Conservation (phyloP, 2,888 invertebrate genomes). For the Maniola hyperantus region DNA sequence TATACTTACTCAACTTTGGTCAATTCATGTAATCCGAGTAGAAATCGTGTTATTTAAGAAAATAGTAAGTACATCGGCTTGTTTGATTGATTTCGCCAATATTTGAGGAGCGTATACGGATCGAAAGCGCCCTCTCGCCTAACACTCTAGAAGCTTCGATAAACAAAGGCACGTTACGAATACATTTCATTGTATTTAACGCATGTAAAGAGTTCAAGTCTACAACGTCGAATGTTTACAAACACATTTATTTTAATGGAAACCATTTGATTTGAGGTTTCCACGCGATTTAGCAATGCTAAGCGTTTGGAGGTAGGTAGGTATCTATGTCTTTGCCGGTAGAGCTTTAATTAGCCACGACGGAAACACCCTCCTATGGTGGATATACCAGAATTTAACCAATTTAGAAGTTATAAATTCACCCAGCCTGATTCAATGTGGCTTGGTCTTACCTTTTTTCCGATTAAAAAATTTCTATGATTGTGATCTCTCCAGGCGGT, state of each 20-base stretch:
- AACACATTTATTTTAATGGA: neutral
- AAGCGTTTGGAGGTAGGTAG: too few relatives aligned
- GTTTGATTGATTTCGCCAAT: conserved; percentile 21
- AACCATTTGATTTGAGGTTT: neutral
- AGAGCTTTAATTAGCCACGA: too few relatives aligned
- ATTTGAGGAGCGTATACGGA: conserved; percentile 20
- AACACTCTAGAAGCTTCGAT: conserved; percentile 13
- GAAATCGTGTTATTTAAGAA: conserved; percentile 18
- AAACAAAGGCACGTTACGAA: conserved; percentile 51
- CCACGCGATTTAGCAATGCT: too few relatives aligned
- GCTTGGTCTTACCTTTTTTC: too few relatives aligned
- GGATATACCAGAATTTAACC: too few relatives aligned
- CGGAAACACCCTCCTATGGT: too few relatives aligned
- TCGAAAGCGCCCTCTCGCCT: conserved; percentile 25
- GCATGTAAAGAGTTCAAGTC: neutral
- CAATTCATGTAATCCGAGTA: neutral
- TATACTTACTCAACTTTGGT: too few relatives aligned
- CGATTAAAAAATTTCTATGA: too few relatives aligned
- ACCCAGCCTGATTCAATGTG: too few relatives aligned
- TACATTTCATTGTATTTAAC: conserved; percentile 30
- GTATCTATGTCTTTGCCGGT: too few relatives aligned
- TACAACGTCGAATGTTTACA: neutral
- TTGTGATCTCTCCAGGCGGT: too few relatives aligned
- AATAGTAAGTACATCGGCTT: neutral
- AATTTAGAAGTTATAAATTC: too few relatives aligned